A percentile compares a stretch with the other conserved stretches of the same genome.
These are phyloP conservation scores for Cantharis nigra DNA, from an alignment of 2,888 invertebrate genomes.

Conservation along the genomic window DNA sequence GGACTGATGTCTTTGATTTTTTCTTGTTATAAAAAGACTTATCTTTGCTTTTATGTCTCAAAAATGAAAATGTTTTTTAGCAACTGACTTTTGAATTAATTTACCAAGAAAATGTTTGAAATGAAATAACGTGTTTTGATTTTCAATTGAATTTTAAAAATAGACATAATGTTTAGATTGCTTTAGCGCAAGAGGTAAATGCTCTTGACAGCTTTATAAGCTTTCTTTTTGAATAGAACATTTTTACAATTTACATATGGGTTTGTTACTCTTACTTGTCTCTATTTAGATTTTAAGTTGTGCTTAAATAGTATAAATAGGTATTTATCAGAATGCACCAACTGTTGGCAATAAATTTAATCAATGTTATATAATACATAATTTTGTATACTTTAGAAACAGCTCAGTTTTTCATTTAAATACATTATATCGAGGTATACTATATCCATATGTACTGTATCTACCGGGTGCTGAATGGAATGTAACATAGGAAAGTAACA, in stretches of 20 bases:
- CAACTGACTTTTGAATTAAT: neutral
- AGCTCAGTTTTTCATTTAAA: neutral
- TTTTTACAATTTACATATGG: constrained; percentile 25
- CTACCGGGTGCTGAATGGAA: no score
- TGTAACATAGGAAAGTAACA: no score
- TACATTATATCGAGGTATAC: neutral
- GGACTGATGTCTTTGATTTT: constrained; percentile 5
- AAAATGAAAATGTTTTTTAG: neutral
- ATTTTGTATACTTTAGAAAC: neutral
- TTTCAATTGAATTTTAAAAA: constrained; percentile 27
- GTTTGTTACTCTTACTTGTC: constrained; percentile 14
- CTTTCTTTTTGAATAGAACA: constrained; percentile 22
- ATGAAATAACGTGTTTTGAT: constrained; percentile 9
- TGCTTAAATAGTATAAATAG: neutral
- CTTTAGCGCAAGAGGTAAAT: constrained; percentile 28
- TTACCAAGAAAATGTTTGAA: constrained; percentile 3
- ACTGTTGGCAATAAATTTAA: neutral
- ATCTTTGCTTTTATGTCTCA: neutral
- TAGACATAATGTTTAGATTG: constrained; percentile 27
- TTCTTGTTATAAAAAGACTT: constrained; percentile 2
- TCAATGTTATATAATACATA: neutral
- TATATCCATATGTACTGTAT: no score
- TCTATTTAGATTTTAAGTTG: constrained; percentile 8
- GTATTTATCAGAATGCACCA: neutral
- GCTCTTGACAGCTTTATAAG: constrained; percentile 36